These are phyloP conservation scores for Lamellibrachia satsuma DNA, from an alignment of 2,888 invertebrate species.

Conservation along the genomic window DNA sequence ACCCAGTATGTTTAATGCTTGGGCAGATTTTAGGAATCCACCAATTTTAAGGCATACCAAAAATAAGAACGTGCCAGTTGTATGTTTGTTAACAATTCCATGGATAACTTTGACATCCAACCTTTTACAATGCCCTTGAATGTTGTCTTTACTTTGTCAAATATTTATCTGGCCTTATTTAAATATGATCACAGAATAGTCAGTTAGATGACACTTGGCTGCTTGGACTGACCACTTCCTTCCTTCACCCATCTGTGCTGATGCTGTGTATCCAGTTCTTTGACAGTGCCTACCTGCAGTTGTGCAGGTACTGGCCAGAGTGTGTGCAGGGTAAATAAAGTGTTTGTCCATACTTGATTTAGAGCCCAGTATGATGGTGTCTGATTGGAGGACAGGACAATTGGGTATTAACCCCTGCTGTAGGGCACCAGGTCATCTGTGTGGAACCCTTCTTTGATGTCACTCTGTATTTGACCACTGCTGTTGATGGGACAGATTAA, in stretches of 20 bases:
- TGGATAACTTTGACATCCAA: not conserved
- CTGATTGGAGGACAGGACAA: not conserved
- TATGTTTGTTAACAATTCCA: no score
- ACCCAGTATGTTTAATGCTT: no score
- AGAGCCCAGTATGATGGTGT: not conserved
- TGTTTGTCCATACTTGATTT: not conserved
- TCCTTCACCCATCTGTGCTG: not conserved
- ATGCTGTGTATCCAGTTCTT: not conserved
- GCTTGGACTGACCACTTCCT: not conserved
- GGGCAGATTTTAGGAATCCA: no score
- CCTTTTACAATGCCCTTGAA: not conserved
- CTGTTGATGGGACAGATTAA: not conserved
- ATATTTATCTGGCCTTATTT: not conserved
- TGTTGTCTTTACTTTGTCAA: not conserved
- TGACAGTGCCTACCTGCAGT: not conserved
- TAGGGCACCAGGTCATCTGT: not conserved
- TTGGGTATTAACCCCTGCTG: not conserved
- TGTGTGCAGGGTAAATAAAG: not conserved
- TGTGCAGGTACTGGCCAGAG: not conserved
- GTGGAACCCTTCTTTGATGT: not conserved
- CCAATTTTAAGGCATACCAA: no score
- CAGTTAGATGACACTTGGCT: not conserved
- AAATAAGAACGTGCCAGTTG: no score
- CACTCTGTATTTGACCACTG: not conserved
- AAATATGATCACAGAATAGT: not conserved